Percentiles rank a stretch among this genome's conserved stretches.
phyloP scores from a whole-genome alignment of 2,113 vertebrate genomes.

The Zosterops pallidus region DNA sequence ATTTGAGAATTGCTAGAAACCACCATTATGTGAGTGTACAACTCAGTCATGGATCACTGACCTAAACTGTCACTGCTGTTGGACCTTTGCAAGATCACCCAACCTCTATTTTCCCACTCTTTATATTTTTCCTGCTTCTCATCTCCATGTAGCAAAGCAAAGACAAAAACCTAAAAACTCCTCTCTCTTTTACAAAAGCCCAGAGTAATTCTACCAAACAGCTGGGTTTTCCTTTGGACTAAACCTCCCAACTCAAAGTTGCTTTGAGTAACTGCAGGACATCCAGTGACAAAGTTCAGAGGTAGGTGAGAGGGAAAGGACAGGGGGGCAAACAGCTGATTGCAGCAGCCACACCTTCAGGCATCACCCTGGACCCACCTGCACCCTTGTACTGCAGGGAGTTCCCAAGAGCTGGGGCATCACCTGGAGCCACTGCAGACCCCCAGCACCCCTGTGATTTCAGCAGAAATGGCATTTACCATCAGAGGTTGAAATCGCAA shows the following conservation, averaged over 20 bases:
- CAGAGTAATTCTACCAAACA: background rate
- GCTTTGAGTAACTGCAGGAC: background rate
- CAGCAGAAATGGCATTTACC: background rate
- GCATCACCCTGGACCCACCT: background rate
- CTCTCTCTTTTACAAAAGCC: background rate
- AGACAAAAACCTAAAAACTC: background rate
- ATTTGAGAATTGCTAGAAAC: background rate
- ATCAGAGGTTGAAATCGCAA: background rate
- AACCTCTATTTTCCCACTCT: background rate
- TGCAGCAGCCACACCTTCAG: background rate
- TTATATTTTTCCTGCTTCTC: background rate
- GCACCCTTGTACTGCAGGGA: accelerated
- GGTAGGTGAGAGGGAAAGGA: accelerated
- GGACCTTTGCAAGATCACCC: background rate
- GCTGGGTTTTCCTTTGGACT: background rate
- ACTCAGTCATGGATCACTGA: background rate
- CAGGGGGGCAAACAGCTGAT: background rate
- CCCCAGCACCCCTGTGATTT: background rate
- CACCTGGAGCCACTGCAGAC: background rate
- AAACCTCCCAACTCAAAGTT: background rate
- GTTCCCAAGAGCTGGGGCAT: accelerated
- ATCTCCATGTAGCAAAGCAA: background rate
- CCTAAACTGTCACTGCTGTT: background rate
- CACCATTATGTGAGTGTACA: background rate
- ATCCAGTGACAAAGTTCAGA: background rate